A percentile compares a stretch with the other conserved stretches of the same genome.
These are phyloP conservation scores for Monomorium pharaonis DNA, from an alignment of 1,140 invertebrate species.

Conservation along the genomic window DNA sequence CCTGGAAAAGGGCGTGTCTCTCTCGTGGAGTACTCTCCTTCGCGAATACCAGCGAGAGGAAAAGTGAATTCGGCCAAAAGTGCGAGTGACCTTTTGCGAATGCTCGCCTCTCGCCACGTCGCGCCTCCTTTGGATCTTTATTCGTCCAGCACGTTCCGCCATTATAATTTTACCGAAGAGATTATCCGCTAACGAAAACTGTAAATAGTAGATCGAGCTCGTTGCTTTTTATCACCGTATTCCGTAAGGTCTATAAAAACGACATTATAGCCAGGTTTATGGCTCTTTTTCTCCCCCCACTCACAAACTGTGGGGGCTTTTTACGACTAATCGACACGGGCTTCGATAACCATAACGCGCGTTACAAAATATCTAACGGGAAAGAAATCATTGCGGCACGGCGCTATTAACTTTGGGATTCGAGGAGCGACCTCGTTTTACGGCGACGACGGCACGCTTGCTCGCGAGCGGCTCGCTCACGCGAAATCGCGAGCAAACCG, in stretches of 20 bases:
- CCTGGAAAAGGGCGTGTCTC: conserved; percentile 56
- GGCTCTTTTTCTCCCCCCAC: neutral
- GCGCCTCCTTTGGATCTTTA: neutral
- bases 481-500: conserved; percentile 9
- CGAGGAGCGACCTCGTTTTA: conserved; percentile 13
- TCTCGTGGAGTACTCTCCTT: conserved; percentile 6
- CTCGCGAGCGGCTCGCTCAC: neutral
- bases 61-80: conserved; percentile 37
- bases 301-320: neutral
- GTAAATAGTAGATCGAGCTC: neutral
- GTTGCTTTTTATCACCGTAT: neutral
- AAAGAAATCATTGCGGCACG: neutral
- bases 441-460: neutral
- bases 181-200: neutral
- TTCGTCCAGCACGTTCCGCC: neutral
- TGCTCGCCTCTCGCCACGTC: neutral
- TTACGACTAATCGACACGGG: neutral
- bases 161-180: neutral
- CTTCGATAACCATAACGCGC: neutral
- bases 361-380: neutral
- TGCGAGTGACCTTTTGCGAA: neutral
- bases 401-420: conserved; percentile 18
- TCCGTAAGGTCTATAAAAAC: neutral
- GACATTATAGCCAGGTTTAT: neutral
- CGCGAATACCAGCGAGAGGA: conserved; percentile 54